phyloP scores from a whole-genome alignment of 2,113 vertebrate species.

The Gavialis gangeticus region DNA sequence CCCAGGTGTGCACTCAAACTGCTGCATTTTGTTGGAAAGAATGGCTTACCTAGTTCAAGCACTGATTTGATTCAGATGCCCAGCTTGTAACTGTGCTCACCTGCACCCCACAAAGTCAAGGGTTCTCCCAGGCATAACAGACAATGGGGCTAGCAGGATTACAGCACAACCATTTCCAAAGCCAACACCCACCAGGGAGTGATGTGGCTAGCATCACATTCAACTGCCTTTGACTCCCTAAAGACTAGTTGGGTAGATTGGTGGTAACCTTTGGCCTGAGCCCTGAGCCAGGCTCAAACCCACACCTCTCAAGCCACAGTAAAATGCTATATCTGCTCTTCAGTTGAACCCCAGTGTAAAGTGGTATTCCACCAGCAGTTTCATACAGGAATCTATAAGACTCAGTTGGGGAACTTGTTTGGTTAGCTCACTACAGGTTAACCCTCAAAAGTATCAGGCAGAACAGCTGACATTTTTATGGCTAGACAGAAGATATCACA shows the following conservation, averaged over 20 bases:
- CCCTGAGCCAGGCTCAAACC: no score
- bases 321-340: no score
- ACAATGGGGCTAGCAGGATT: no score
- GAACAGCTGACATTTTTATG: not conserved
- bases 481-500: not conserved
- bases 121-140: no score
- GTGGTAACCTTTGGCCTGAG: no score
- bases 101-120: not conserved
- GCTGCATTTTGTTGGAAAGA: not conserved
- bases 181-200: no score
- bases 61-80: not conserved
- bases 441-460: not conserved
- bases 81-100: not conserved
- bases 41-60: not conserved
- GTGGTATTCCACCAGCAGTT: not conserved
- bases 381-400: not conserved
- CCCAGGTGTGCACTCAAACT: not conserved
- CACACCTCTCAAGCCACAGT: no score
- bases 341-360: not conserved
- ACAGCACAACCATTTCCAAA: no score
- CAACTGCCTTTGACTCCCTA: no score
- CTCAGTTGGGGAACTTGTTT: not conserved
- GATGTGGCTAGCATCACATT: no score
- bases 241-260: no score
- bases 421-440: not conserved